phyloP scores from a whole-genome alignment of 2,888 invertebrate genomes.

The Drosophila phalerata region DNA sequence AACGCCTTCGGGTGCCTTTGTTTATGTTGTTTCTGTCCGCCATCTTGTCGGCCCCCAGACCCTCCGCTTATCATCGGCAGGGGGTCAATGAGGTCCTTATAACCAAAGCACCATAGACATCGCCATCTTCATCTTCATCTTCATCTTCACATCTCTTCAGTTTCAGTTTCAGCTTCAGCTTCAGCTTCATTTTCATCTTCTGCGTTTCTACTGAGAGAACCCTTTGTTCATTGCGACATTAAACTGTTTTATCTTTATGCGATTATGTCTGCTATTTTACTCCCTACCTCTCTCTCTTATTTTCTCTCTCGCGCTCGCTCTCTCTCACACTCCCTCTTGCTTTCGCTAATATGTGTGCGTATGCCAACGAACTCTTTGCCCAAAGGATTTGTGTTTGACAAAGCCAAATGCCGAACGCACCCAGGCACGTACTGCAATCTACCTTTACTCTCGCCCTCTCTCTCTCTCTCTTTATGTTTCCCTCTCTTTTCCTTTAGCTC shows the following conservation, averaged over 20 bases:
- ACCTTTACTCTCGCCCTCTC: not conserved
- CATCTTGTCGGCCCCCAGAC: slow-evolving; percentile 31
- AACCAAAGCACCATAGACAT: slow-evolving; percentile 14
- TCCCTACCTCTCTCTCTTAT: not conserved
- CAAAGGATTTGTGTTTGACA: slow-evolving; percentile 77
- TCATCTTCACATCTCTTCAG: slow-evolving; percentile 17
- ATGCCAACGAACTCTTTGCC: slow-evolving; percentile 70
- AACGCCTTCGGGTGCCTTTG: slow-evolving; percentile 55
- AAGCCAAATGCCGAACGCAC: slow-evolving; percentile 63
- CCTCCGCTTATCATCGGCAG: slow-evolving; percentile 27
- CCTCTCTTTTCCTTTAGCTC: not conserved
- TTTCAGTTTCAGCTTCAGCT: slow-evolving; percentile 14
- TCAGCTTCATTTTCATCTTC: slow-evolving; percentile 14
- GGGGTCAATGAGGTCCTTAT: slow-evolving; percentile 59
- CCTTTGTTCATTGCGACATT: slow-evolving; percentile 69
- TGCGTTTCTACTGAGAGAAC: slow-evolving; percentile 29
- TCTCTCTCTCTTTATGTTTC: not conserved
- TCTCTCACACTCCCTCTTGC: not conserved
- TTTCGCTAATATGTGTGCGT: slow-evolving; percentile 47
- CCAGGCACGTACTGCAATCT: slow-evolving; percentile 43
- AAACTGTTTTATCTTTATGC: slow-evolving; percentile 81
- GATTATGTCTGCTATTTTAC: slow-evolving; percentile 70
- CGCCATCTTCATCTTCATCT: slow-evolving; percentile 13
- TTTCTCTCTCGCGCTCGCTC: not conserved
- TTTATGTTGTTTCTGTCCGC: slow-evolving; percentile 42